These are phyloP conservation scores for Eulacestoma nigropectus DNA, from an alignment of 2,113 vertebrate species.

Conservation along the genomic window DNA sequence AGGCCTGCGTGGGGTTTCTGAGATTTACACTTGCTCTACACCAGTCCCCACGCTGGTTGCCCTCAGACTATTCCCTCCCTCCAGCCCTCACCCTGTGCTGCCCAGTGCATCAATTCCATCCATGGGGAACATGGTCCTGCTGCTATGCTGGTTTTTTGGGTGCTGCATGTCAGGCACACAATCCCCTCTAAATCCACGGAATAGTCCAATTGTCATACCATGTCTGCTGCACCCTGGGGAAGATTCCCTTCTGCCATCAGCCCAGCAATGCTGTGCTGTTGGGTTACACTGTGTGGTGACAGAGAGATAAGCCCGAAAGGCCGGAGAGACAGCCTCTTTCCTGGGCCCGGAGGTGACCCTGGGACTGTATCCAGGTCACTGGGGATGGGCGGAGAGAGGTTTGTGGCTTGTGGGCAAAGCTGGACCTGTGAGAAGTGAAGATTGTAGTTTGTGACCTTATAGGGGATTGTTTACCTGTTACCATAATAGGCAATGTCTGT, in stretches of 20 bases:
- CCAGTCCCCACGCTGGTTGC: fast-evolving
- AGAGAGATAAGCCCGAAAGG: too few relatives aligned
- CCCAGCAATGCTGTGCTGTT: not conserved
- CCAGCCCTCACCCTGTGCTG: not conserved
- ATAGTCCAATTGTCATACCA: not conserved
- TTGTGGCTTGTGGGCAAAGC: too few relatives aligned
- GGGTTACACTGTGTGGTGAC: too few relatives aligned
- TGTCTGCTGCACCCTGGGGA: not conserved
- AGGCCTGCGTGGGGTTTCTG: not conserved
- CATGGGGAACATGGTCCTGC: not conserved
- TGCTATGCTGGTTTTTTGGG: not conserved
- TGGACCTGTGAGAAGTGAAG: too few relatives aligned
- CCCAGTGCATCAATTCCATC: not conserved
- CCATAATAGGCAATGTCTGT: too few relatives aligned
- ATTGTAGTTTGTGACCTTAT: too few relatives aligned
- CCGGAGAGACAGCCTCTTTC: too few relatives aligned
- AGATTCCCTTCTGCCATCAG: not conserved
- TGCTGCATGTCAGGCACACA: not conserved
- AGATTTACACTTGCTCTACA: not conserved
- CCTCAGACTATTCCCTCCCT: not conserved
- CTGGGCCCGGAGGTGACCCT: too few relatives aligned
- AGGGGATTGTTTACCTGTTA: too few relatives aligned
- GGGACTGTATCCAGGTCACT: too few relatives aligned
- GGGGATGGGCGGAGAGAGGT: too few relatives aligned
- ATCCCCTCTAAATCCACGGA: not conserved